Percentiles rank a stretch among this genome's conserved stretches.
These are phyloP conservation scores for Engraulis encrasicolus DNA, from an alignment of 2,113 vertebrate genomes.

Conservation along the genomic window DNA sequence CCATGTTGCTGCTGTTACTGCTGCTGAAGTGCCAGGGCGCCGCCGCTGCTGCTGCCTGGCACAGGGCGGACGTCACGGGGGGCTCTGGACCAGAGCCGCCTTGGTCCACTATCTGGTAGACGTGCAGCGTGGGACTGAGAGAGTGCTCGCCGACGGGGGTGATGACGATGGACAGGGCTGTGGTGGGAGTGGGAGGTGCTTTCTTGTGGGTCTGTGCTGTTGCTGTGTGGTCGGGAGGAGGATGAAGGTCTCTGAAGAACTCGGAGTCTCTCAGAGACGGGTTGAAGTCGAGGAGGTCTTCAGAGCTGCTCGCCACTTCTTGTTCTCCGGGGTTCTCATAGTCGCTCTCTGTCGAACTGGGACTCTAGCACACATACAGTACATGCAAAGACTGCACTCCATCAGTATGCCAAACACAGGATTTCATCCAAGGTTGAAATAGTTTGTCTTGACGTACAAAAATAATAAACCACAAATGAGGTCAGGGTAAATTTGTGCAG, in stretches of 20 bases:
- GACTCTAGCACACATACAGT: constrained; percentile 74
- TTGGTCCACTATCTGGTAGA: neutral
- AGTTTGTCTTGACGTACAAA: neutral
- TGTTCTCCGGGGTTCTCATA: constrained; percentile 65
- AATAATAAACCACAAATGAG: neutral
- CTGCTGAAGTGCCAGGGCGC: constrained; percentile 24
- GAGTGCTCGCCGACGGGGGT: constrained; percentile 12
- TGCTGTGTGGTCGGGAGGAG: constrained; percentile 40
- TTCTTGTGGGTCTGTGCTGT: no score
- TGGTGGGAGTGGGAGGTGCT: neutral
- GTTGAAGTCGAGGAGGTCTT: constrained; percentile 81
- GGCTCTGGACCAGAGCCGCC: neutral
- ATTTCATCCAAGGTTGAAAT: neutral
- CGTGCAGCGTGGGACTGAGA: neutral
- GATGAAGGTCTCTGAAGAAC: constrained; percentile 82
- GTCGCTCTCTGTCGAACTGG: constrained; percentile 73
- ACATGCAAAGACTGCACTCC: neutral
- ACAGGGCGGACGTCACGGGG: neutral
- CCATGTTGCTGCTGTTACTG: constrained; percentile 37
- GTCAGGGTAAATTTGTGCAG: neutral
- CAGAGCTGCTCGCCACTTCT: constrained; percentile 72
- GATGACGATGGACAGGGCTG: neutral
- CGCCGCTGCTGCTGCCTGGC: neutral
- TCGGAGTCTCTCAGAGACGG: constrained; percentile 78
- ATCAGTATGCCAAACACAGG: neutral